Base-by-base conservation (phyloP, 1,140 invertebrate species). In the Zaprionus capensis region DNA sequence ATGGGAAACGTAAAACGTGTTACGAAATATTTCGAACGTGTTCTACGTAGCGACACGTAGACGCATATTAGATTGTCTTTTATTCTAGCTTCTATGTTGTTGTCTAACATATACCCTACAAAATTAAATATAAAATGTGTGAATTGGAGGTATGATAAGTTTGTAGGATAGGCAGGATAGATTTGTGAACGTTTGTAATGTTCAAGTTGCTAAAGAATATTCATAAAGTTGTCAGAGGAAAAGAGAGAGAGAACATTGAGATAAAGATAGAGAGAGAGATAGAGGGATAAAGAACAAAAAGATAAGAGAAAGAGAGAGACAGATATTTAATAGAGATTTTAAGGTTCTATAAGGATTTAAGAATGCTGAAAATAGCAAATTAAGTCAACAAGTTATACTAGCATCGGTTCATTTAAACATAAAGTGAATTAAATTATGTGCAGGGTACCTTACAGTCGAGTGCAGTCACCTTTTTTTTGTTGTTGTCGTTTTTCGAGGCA, bases 401-500 rank as follows among this genome's bases (percentile, higher is more conserved):
- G 28, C 28, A 9, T 9, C 1, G 28, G 7, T 31, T 31, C 5
- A 2, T 17, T n/a, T 31, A 2, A 11, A 31, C 2, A 9, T 41
- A 0, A 15, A n/a, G 5, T n/a, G 0, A 6, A 6, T 4, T 6
- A 9, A 17, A 17, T 46, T 17, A 4, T 17, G n/a, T 20, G 41
- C 41, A 46, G n/a, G 41, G 41, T 46, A 46, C 17, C 7, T 46
- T 4, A 2, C n/a, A 9, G n/a, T 46, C 41, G 41, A 46, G 6
- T 4, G 7, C 6, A 9, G 38, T 41, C 5, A 15, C 2, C 15
- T 7, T 15, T 15, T 1, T n/a, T n/a, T 7, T n/a, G n/a, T n/a
- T 51, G 1, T 49, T 49, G 17, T 51, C 20, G 46, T 20, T 76
- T 71, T 69, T 57, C 11, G 17, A 22, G 63, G 31, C 57, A 68